Conservation (phyloP, 2,113 vertebrate genomes). For the Rhabdornis inornatus region DNA sequence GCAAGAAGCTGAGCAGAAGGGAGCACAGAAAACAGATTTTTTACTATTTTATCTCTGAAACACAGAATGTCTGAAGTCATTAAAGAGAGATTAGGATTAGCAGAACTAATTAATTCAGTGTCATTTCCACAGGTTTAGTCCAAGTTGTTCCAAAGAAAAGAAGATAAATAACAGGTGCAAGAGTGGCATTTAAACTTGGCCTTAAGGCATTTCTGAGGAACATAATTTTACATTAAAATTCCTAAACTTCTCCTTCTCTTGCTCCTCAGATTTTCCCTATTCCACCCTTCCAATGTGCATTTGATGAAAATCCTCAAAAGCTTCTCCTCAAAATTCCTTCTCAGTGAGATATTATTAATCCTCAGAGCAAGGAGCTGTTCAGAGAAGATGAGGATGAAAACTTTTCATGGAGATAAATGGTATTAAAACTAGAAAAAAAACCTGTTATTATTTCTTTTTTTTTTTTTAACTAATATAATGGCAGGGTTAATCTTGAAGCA, state of each 20-base stretch:
- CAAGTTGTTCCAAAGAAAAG: not conserved
- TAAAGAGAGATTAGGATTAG: not conserved
- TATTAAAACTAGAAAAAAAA: not conserved
- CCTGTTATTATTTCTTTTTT: not conserved
- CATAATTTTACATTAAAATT: not conserved
- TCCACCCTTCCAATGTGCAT: fast-evolving
- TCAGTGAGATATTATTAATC: not conserved
- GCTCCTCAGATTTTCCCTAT: not conserved
- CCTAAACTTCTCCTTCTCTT: not conserved
- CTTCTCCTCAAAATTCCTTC: not conserved
- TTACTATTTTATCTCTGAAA: not conserved
- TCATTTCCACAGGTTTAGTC: not conserved
- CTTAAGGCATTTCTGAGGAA: not conserved
- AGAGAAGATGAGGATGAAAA: not conserved
- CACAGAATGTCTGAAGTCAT: not conserved
- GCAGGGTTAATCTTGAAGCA: not conserved
- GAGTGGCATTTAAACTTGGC: not conserved
- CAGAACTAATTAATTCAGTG: not conserved
- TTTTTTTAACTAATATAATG: not conserved
- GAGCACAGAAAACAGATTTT: not conserved
- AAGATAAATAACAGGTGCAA: not conserved
- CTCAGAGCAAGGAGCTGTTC: not conserved
- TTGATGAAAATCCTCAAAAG: not conserved
- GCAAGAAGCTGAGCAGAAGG: not conserved
- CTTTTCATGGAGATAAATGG: not conserved